These are phyloP conservation scores for Brachionus angularis DNA, from an alignment of 1,140 invertebrate genomes.

Conservation along the genomic window DNA sequence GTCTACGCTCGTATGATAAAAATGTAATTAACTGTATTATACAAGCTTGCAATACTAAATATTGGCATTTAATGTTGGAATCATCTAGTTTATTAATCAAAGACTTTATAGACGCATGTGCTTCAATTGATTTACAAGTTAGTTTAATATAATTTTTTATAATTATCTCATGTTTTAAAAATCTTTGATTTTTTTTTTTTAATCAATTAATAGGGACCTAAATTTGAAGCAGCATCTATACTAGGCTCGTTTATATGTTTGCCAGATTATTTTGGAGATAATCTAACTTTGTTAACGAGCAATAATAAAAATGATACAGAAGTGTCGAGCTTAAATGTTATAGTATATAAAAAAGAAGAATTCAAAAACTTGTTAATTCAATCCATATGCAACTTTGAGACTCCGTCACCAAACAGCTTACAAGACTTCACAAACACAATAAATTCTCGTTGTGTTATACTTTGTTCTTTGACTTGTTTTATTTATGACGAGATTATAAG, in stretches of 20 bases:
- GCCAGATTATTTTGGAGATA: slow-evolving; percentile 69
- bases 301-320: too few relatives aligned
- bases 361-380: slow-evolving; percentile 23
- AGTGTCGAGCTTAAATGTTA: neutral
- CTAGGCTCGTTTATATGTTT: slow-evolving; percentile 78
- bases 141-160: slow-evolving; percentile 47
- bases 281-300: slow-evolving; percentile 66
- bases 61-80: slow-evolving; percentile 79
- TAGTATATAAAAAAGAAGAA: neutral
- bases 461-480: slow-evolving; percentile 19
- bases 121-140: slow-evolving; percentile 72
- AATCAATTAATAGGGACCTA: slow-evolving; percentile 76
- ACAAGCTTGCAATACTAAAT: slow-evolving; percentile 70
- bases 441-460: slow-evolving; percentile 8
- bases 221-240: slow-evolving; percentile 83
- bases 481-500: slow-evolving; percentile 17
- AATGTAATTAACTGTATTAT: slow-evolving; percentile 62
- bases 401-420: neutral
- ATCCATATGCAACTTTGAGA: neutral
- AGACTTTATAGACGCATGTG: slow-evolving; percentile 80
- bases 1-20: slow-evolving; percentile 63
- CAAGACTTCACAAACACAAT: neutral
- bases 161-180: slow-evolving; percentile 23
- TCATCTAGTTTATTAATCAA: slow-evolving; percentile 79
- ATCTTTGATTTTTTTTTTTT: slow-evolving; percentile 48